These are phyloP conservation scores for Hedya salicella DNA, from an alignment of 2,888 invertebrate species.

Conservation along the genomic window DNA sequence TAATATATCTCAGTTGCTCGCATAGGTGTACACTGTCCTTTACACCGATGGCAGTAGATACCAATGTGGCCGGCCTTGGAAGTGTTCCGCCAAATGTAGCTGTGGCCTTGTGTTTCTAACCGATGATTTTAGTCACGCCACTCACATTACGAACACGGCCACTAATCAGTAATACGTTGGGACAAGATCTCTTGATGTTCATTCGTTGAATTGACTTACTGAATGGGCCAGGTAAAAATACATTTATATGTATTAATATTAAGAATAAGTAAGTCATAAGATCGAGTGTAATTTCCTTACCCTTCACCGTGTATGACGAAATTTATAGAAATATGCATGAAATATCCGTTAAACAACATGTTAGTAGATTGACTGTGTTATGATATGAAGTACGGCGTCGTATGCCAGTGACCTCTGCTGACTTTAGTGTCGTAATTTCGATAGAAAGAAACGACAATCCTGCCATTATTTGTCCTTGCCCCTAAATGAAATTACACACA, in stretches of 20 bases:
- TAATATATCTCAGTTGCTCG: background rate
- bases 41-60: slow-evolving; percentile 23
- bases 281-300: no score
- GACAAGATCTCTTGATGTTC: slow-evolving; percentile 1
- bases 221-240: background rate
- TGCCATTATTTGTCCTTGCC: no score
- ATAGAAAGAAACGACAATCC: no score
- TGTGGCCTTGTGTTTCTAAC: slow-evolving; percentile 70
- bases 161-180: slow-evolving; percentile 21
- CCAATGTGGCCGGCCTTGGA: slow-evolving; percentile 64
- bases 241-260: background rate
- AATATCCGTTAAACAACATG: no score
- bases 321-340: no score
- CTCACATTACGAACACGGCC: slow-evolving; percentile 48
- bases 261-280: no score
- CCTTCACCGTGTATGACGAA: no score
- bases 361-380: no score
- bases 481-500: no score
- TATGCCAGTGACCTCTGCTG: no score
- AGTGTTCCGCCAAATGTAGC: slow-evolving; percentile 69
- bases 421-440: no score
- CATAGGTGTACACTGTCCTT: slow-evolving; percentile 14
- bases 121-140: slow-evolving; percentile 77
- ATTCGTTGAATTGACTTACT: slow-evolving; percentile 13
- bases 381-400: no score